Evolutionary conservation across 2,888 invertebrate genomes (phyloP), one percentile per base, ranked within the genome.

Genomic region (Yponomeuta cagnagella): DNA sequence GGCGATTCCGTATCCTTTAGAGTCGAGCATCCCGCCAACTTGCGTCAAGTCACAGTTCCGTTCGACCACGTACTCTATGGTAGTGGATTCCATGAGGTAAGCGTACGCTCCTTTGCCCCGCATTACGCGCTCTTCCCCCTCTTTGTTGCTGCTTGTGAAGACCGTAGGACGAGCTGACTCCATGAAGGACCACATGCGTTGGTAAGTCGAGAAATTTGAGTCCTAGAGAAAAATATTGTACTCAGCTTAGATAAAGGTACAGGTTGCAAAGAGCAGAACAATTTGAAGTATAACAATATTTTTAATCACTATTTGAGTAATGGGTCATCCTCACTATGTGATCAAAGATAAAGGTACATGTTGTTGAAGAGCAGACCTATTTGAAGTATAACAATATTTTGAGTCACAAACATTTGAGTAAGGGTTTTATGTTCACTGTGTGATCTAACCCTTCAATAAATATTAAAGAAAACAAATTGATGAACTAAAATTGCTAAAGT

Each of bases 151-250:
- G 68, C 94, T 93, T 0, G 97, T 96, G 82, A 98, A 98, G 0
- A 98, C 97, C 0, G 96, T 94, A 0, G 98, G 98, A 67, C 96
- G 93, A 6, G 97, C 95, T 0, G 96, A 96, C 77, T 95, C 95
- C 99, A 99, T 99, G 78, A 97, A 96, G 0, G 97, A 95, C 97
- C 98, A 99, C 98, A 99, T 99, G 63, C 97, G 93, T 86, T 97
- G 96, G 88, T 98, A 99, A 10, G 97, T 97, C 0, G 97, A 96
- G 78, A 98, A 97, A 88, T 98, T 98, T 0, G 98, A 98, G 80
- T 98, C 98, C 96, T 98, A 58, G 1, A 58, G 15, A 58, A 58
- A 58, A 58, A 58, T 15, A 58, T 12, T 15, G 52, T 15, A 58
- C 12, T 15, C 52, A 15, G 15, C 15, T 76, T 68, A 48, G 10